These are phyloP conservation scores for Himalopsyche anomala DNA, from an alignment of 2,888 invertebrate genomes.

Conservation along the genomic window DNA sequence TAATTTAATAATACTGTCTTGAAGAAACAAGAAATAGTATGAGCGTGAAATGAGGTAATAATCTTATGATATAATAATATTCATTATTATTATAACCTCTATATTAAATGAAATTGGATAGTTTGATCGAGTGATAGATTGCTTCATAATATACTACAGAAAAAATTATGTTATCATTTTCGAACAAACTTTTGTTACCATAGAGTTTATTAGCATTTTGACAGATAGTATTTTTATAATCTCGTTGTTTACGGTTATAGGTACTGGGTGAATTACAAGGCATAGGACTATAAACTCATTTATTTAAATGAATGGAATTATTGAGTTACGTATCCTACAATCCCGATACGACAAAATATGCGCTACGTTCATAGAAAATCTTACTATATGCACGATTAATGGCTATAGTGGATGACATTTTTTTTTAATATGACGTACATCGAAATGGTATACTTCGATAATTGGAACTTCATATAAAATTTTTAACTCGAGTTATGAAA, in stretches of 20 bases:
- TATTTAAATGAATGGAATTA: constrained; percentile 38
- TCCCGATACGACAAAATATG: not conserved
- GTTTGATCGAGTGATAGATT: not conserved
- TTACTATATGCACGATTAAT: constrained; percentile 31
- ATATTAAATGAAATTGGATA: constrained; percentile 1
- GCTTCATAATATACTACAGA: not conserved
- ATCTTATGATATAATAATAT: not conserved
- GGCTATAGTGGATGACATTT: constrained; percentile 16
- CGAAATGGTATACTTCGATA: constrained; percentile 19
- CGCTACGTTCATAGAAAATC: constrained; percentile 32
- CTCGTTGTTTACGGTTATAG: constrained; percentile 39
- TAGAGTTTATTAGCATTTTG: constrained; percentile 16
- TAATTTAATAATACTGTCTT: constrained; percentile 41
- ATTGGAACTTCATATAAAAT: constrained; percentile 42
- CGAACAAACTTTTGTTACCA: not conserved
- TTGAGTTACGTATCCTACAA: not conserved
- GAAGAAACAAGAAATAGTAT: constrained; percentile 31
- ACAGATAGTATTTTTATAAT: not conserved
- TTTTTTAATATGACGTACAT: constrained; percentile 8
- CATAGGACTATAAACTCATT: constrained; percentile 23
- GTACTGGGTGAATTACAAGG: constrained; percentile 45
- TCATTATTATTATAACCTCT: not conserved
- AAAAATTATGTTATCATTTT: not conserved
- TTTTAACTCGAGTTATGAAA: constrained; percentile 36
- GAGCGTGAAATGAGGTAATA: constrained; percentile 19